A percentile compares a stretch with the other conserved stretches of the same genome.
Conservation (phyloP, 2,888 invertebrate genomes). For the Caenorhabditis sp. region DNA sequence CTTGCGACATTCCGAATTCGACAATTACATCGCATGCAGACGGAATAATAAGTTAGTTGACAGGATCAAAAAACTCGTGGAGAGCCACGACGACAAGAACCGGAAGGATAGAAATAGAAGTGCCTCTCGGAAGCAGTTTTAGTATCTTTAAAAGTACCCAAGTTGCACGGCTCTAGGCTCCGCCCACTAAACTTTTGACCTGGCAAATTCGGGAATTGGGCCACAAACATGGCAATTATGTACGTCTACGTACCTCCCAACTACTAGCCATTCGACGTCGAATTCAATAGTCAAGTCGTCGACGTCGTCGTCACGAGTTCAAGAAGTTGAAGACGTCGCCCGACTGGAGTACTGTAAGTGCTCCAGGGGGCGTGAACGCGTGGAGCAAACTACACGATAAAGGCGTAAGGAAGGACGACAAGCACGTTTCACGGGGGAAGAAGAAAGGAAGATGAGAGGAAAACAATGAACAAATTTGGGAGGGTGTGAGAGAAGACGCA, state of each 20-base stretch:
- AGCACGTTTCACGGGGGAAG: background rate
- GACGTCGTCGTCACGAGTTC: conserved; percentile 8
- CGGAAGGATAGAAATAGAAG: conserved; percentile 49
- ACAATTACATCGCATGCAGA: background rate
- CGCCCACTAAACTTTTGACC: conserved; percentile 57
- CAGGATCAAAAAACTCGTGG: conserved; percentile 42
- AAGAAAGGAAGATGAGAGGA: conserved; percentile 7
- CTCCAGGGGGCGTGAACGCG: conserved; percentile 6
- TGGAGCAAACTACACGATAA: conserved; percentile 31
- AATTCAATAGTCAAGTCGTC: no score
- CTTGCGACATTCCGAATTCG: no score
- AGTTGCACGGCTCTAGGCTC: conserved; percentile 11
- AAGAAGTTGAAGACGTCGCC: no score
- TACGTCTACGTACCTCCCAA: conserved; percentile 32
- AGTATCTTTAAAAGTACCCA: conserved; percentile 52
- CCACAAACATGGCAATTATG: conserved; percentile 48
- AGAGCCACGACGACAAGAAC: background rate
- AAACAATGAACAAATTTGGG: conserved; percentile 47
- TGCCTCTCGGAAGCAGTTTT: background rate
- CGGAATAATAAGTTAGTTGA: background rate
- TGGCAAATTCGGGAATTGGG: conserved; percentile 18
- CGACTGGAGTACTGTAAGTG: conserved; percentile 49
- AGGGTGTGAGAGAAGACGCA: conserved; percentile 54
- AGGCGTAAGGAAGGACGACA: background rate
- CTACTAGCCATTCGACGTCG: no score